A percentile compares a stretch with the other conserved stretches of the same genome.
These are phyloP conservation scores for Xiphias gladius DNA, from an alignment of 2,113 vertebrate genomes.

Conservation along the genomic window DNA sequence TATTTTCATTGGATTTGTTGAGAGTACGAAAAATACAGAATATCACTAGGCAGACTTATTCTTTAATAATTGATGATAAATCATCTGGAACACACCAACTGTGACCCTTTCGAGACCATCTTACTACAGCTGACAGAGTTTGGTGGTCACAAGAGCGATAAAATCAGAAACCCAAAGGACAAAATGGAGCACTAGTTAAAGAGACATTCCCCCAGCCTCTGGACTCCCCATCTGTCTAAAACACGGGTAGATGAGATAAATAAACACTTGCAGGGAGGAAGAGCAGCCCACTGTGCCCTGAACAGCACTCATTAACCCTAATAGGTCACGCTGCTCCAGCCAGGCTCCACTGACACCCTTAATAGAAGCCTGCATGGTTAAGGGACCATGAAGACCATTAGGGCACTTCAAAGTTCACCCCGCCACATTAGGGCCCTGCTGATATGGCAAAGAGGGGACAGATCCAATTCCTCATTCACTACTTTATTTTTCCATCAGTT, in stretches of 20 bases:
- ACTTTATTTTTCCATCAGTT: constrained; percentile 68
- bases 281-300: constrained; percentile 69
- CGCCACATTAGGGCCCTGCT: constrained; percentile 64
- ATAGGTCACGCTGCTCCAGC: constrained; percentile 80
- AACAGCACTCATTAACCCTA: constrained; percentile 80
- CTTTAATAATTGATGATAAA: neutral
- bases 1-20: neutral
- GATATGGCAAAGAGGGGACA: constrained; percentile 72
- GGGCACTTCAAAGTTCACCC: constrained; percentile 83
- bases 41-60: neutral
- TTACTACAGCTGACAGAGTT: neutral
- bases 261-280: constrained; percentile 70
- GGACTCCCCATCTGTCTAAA: constrained; percentile 33
- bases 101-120: constrained; percentile 14
- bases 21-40: neutral
- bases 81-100: neutral
- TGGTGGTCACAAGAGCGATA: constrained; percentile 16
- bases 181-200: constrained; percentile 2
- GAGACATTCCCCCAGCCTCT: constrained; percentile 16
- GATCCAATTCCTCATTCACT: constrained; percentile 76
- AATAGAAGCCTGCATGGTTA: constrained; percentile 79
- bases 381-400: constrained; percentile 83
- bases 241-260: constrained; percentile 66
- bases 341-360: constrained; percentile 81
- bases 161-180: constrained; percentile 19